phyloP scores from a whole-genome alignment of 2,888 invertebrate genomes.

The Halocaridina rubra region DNA sequence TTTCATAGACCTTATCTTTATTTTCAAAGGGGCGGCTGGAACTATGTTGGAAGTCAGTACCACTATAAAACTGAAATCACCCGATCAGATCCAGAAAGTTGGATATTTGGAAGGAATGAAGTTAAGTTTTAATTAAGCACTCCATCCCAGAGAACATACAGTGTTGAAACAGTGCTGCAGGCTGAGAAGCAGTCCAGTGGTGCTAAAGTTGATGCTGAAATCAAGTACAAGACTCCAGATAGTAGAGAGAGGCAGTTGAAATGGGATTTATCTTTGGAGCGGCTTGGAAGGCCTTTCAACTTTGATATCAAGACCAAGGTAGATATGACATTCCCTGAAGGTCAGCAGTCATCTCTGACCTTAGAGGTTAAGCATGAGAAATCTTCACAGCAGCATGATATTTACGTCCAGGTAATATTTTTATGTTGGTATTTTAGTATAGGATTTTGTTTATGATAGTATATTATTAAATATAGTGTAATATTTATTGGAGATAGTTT shows the following conservation, averaged over 20 bases:
- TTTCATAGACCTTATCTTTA: no score
- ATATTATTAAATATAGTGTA: not conserved
- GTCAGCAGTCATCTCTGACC: not conserved
- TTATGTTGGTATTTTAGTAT: not conserved
- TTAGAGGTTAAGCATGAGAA: not conserved
- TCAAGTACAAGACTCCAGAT: not conserved
- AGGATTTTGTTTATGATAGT: not conserved
- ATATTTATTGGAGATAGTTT: not conserved
- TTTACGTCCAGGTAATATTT: constrained; percentile 2
- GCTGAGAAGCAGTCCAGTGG: not conserved
- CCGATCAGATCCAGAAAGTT: not conserved
- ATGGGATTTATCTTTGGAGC: not conserved
- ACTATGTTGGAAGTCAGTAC: not conserved
- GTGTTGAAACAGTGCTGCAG: not conserved
- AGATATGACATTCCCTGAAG: not conserved
- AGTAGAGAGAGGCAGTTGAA: not conserved
- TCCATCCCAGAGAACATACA: not conserved
- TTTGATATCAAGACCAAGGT: not conserved
- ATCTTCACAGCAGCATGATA: not conserved
- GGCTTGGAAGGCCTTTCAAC: not conserved
- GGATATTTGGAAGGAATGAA: not conserved
- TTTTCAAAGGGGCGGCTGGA: not conserved
- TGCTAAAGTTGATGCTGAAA: not conserved
- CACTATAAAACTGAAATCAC: not conserved
- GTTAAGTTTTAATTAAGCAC: not conserved